These are phyloP conservation scores for Sphaerophoria taeniata DNA, from an alignment of 2,888 invertebrate species.

Conservation along the genomic window DNA sequence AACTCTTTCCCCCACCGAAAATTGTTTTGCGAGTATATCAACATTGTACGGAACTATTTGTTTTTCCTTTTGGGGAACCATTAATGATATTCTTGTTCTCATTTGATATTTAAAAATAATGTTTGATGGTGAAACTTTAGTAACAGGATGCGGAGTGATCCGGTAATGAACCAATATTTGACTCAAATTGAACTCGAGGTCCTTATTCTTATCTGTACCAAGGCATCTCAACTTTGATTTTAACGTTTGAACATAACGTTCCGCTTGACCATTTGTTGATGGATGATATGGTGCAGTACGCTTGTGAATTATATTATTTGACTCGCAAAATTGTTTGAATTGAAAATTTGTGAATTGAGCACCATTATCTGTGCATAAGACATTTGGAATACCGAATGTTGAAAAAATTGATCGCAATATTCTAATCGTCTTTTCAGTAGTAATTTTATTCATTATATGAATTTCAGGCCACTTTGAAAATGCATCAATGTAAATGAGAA, in stretches of 20 bases:
- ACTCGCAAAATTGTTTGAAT: too few species aligned
- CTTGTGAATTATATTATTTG: too few species aligned
- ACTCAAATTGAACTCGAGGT: not conserved
- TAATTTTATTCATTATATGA: not conserved
- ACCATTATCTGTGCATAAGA: not conserved
- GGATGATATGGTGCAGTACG: not conserved
- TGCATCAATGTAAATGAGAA: not conserved
- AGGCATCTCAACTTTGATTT: not conserved
- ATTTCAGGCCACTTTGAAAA: slow-evolving; percentile 20
- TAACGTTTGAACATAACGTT: not conserved
- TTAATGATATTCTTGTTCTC: too few species aligned
- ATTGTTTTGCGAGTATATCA: too few species aligned
- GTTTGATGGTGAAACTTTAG: not conserved
- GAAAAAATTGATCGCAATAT: not conserved
- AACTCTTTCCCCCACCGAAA: too few species aligned
- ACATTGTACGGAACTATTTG: too few species aligned
- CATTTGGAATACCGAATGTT: not conserved
- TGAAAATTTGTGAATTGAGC: too few species aligned
- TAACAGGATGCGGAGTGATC: slow-evolving; percentile 1
- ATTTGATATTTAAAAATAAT: too few species aligned
- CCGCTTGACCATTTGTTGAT: not conserved
- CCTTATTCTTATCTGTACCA: not conserved
- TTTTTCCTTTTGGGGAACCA: too few species aligned
- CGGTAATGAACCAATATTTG: not conserved
- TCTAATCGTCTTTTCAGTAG: not conserved